These are phyloP conservation scores for Caenorhabditis parvicauda DNA, from an alignment of 2,888 invertebrate genomes.

Conservation along the genomic window DNA sequence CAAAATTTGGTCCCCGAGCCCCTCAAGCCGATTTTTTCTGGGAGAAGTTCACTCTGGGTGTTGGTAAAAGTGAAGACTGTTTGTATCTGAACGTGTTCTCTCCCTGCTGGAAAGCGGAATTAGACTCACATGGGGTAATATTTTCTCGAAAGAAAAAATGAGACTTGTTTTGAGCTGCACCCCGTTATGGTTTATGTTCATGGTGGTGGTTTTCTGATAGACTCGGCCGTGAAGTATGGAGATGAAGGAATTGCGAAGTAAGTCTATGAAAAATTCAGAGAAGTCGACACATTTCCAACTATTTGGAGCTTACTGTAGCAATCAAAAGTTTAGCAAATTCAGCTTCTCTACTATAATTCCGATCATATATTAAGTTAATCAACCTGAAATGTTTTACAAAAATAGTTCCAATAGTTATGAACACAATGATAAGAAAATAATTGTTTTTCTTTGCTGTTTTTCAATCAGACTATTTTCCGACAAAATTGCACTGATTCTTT, in stretches of 20 bases:
- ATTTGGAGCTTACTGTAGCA: too few relatives aligned
- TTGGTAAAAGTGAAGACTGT: constrained; percentile 53
- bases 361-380: too few relatives aligned
- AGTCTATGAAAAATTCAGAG: too few relatives aligned
- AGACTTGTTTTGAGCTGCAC: constrained; percentile 23
- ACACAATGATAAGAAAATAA: too few relatives aligned
- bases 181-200: constrained; percentile 48
- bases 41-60: constrained; percentile 33
- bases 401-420: too few relatives aligned
- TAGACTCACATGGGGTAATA: constrained; percentile 19
- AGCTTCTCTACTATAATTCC: too few relatives aligned
- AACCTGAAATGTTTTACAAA: too few relatives aligned
- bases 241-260: constrained; percentile 45
- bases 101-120: constrained; percentile 41
- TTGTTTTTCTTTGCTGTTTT: too few relatives aligned
- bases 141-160: neutral
- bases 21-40: constrained; percentile 52
- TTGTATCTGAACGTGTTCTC: constrained; percentile 53
- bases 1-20: constrained; percentile 37
- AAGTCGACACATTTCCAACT: too few relatives aligned
- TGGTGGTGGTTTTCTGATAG: constrained; percentile 45
- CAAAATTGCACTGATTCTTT: too few relatives aligned
- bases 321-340: too few relatives aligned
- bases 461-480: too few relatives aligned
- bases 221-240: constrained; percentile 47